Evolutionary conservation across 2,888 invertebrate genomes (phyloP), one percentile per base, ranked within the genome.

Genomic region (Xestoiulus laeticollis): DNA sequence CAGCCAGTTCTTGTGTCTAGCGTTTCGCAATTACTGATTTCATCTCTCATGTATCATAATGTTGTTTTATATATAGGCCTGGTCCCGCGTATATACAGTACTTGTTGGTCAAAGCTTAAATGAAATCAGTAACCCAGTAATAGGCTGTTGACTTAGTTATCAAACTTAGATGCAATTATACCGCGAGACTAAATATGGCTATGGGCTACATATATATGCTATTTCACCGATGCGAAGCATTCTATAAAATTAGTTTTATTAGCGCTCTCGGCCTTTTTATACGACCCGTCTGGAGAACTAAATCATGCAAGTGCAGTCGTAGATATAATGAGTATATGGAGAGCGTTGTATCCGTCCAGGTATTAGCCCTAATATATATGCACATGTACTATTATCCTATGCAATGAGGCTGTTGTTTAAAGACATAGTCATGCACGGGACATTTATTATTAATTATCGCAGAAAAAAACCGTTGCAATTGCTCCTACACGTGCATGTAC

Each of bases 171-270:
- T 68, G 10, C 22, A 68, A 68, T 68, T 68, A n/a, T n/a, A 8
- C 8, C 0, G 19, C 4, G 16, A 14, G 16, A 19, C 48, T 19
- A 16, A 19, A 22, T 30, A 78, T 78, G 16, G 16, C 12, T 32
- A 30, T 22, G 68, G 22, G 30, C 68, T 68, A n/a, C n/a, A n/a
- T n/a, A 30, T 26, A 22, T n/a, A 53, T 68, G 30, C 78, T 78
- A 26, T 26, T 1, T 78, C 30, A 78, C 1, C 12, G 14, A 78
- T 78, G 30, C n/a, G 30, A 78, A 32, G 30, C 78, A 78, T 30
- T 78, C 30, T 78, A 78, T 78, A 26, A 78, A 78, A 78, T 78
- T 78, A 78, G 78, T 78, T 78, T 78, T 30, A 78, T 78, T 78
- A 78, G 30, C 78, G 78, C 78, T 78, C 30, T 30, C 30, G 26